These are phyloP conservation scores for Harpalus rubripes DNA, from an alignment of 2,888 invertebrate species.

Conservation along the genomic window DNA sequence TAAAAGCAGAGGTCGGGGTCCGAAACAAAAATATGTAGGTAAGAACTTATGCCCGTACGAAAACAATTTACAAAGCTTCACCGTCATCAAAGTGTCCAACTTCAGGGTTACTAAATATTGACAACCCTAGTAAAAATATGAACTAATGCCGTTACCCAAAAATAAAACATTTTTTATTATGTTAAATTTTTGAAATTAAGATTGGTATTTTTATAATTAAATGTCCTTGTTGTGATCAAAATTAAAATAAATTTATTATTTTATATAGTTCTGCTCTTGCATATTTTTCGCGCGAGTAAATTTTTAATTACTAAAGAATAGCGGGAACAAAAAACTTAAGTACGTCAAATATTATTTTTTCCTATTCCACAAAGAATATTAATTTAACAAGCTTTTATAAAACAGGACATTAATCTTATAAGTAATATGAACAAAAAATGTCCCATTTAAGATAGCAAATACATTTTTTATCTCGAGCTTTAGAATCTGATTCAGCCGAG, in stretches of 20 bases:
- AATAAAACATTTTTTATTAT: not conserved
- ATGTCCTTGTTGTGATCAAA: not conserved
- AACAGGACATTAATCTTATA: slow-evolving; percentile 38
- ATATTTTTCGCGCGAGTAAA: not conserved
- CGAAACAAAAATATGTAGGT: no score
- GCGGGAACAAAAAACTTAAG: not conserved
- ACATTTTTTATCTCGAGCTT: slow-evolving; percentile 12
- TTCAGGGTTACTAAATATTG: no score
- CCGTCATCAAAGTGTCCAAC: no score
- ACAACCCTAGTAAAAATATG: not conserved
- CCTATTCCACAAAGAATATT: slow-evolving; percentile 30
- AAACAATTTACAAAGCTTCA: no score
- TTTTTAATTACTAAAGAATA: not conserved
- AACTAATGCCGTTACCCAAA: not conserved
- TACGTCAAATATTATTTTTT: slow-evolving; percentile 23
- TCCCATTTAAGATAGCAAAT: slow-evolving; percentile 32
- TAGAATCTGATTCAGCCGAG: not conserved
- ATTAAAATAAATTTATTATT: not conserved
- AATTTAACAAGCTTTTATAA: slow-evolving; percentile 38
- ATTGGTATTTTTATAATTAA: not conserved
- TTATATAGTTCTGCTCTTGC: not conserved
- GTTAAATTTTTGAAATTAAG: no score
- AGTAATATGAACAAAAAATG: slow-evolving; percentile 21
- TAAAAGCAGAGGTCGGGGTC: no score
- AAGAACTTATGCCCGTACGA: no score